Evolutionary conservation across 2,888 invertebrate species (phyloP).

Genomic region (Acleris sparsana): DNA sequence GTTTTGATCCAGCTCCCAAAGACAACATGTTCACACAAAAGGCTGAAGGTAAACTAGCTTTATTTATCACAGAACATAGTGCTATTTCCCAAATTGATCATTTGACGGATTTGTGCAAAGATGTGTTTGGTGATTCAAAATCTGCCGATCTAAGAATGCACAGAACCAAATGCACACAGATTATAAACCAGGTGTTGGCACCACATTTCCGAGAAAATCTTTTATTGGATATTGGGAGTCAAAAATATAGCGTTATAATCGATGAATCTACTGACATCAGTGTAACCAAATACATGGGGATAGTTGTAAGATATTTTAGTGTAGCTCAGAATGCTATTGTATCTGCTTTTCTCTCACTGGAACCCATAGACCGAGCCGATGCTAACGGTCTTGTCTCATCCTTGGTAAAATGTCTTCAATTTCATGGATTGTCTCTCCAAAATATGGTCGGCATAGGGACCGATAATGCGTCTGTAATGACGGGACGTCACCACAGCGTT

Average conservation of each 20-base stretch:
- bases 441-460: conserved; percentile 43
- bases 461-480: conserved; percentile 55
- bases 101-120: conserved; percentile 34
- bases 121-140: conserved; percentile 27
- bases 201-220: conserved; percentile 36
- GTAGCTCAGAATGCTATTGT: conserved; percentile 30
- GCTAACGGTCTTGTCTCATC: conserved; percentile 39
- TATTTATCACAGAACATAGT: conserved; percentile 35
- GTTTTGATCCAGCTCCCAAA: neutral
- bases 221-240: conserved; percentile 32
- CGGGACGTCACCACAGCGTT: conserved; percentile 48
- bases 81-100: conserved; percentile 36
- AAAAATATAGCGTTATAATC: conserved; percentile 36
- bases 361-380: conserved; percentile 39
- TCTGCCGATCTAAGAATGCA: conserved; percentile 34
- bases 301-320: conserved; percentile 38
- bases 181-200: conserved; percentile 39
- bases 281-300: neutral
- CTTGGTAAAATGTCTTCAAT: conserved; percentile 38
- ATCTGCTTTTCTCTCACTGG: conserved; percentile 36
- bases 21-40: neutral
- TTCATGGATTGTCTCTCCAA: neutral
- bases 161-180: conserved; percentile 39
- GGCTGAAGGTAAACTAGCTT: conserved; percentile 34
- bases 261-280: neutral